phyloP scores from a whole-genome alignment of 2,797 vertebrate species.

The Avahi laniger region DNA sequence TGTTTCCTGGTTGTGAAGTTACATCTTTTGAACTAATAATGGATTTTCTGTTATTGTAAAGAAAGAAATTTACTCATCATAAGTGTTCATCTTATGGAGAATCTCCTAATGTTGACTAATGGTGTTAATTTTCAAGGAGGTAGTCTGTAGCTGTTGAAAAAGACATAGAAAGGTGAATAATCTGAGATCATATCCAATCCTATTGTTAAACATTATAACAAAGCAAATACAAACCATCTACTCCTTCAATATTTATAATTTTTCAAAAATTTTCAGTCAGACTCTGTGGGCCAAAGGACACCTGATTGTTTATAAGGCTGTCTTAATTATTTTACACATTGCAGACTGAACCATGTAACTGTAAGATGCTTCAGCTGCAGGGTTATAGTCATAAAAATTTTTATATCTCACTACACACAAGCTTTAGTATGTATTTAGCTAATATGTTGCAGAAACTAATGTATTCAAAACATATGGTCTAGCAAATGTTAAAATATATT shows the following conservation, averaged over 20 bases:
- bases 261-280: not conserved
- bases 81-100: not conserved
- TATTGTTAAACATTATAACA: not conserved
- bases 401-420: not conserved
- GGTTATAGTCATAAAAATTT: not conserved
- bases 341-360: not conserved
- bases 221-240: not conserved
- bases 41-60: not conserved
- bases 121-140: not conserved
- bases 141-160: not conserved
- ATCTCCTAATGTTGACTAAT: not conserved
- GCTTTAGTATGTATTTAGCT: conserved; percentile 21
- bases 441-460: conserved; percentile 17
- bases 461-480: conserved; percentile 55
- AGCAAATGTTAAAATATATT: conserved; percentile 48
- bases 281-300: not conserved
- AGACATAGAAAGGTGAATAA: not conserved
- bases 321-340: not conserved
- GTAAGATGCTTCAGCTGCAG: not conserved
- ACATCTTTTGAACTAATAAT: not conserved
- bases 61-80: not conserved
- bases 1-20: not conserved
- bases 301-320: not conserved
- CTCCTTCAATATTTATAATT: not conserved
- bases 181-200: not conserved